Conservation (phyloP, 2,888 invertebrate species). For the Drosophila quasianomalipes region DNA sequence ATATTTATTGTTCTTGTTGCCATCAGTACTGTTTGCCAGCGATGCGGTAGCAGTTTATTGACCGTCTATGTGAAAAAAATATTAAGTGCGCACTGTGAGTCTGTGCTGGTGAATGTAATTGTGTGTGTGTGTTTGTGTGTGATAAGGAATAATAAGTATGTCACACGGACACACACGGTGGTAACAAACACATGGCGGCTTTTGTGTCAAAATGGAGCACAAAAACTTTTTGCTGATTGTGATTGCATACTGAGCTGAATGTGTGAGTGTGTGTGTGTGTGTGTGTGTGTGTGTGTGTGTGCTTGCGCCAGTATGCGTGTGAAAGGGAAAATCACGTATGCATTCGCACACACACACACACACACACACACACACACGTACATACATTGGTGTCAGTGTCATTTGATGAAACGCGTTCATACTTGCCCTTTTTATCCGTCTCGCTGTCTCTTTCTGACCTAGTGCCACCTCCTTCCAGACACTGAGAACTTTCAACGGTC, state of each 20-base stretch:
- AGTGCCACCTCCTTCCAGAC: constrained; percentile 12
- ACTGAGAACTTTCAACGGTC: constrained; percentile 36
- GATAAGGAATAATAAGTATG: constrained; percentile 65
- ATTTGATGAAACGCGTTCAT: constrained; percentile 39
- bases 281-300: constrained; percentile 16
- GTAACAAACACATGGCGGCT: constrained; percentile 54
- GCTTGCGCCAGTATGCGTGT: constrained; percentile 17
- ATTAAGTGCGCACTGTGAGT: constrained; percentile 38
- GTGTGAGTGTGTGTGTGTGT: constrained; percentile 16
- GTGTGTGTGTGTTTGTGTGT: constrained; percentile 22
- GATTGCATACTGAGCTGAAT: constrained; percentile 35
- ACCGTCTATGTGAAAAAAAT: constrained; percentile 41
- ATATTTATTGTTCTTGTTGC: constrained; percentile 24
- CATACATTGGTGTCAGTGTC: constrained; percentile 43
- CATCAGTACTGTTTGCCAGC: constrained; percentile 41
- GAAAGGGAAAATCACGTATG: constrained; percentile 46
- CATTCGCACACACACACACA: constrained; percentile 22
- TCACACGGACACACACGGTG: constrained; percentile 52
- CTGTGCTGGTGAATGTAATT: constrained; percentile 8
- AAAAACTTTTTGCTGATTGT: constrained; percentile 63
- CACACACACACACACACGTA: constrained; percentile 3
- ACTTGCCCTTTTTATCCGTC: constrained; percentile 7
- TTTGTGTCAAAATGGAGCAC: constrained; percentile 71
- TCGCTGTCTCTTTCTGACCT: constrained; percentile 13
- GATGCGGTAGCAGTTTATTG: constrained; percentile 51